Conservation (phyloP, 2,113 vertebrate species). For the Poicephalus meyeri region DNA sequence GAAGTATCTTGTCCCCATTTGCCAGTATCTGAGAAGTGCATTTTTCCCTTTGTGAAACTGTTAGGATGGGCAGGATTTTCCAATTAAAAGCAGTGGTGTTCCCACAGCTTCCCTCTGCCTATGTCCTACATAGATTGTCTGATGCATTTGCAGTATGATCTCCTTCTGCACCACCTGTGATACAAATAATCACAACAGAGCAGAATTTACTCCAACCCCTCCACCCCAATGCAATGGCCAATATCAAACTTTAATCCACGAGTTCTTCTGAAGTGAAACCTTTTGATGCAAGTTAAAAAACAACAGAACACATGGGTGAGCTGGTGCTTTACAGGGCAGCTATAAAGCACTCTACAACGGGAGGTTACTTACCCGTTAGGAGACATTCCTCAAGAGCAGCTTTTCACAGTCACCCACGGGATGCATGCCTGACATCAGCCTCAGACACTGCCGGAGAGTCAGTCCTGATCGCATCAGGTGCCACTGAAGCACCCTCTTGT, state of each 20-base stretch:
- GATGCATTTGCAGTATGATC: background rate
- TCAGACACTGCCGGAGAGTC: background rate
- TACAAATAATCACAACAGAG: background rate
- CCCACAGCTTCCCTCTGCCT: background rate
- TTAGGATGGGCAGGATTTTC: background rate
- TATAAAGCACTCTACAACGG: background rate
- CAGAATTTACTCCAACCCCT: background rate
- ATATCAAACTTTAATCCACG: rapidly evolving
- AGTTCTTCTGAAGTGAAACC: background rate
- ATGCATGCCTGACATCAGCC: background rate
- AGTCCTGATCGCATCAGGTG: background rate
- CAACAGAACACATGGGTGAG: rapidly evolving
- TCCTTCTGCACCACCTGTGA: background rate
- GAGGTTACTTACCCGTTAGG: constrained; percentile 47
- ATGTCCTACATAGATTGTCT: rapidly evolving
- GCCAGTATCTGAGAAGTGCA: background rate
- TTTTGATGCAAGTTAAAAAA: background rate
- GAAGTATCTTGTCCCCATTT: background rate
- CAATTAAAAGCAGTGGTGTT: rapidly evolving
- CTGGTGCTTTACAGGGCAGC: background rate
- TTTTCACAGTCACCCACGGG: background rate
- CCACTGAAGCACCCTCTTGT: constrained; percentile 54
- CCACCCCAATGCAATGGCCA: rapidly evolving
- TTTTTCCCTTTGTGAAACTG: background rate
- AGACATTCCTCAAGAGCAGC: background rate